These are phyloP conservation scores for Cataglyphis hispanica DNA, from an alignment of 1,140 invertebrate genomes.

Conservation along the genomic window DNA sequence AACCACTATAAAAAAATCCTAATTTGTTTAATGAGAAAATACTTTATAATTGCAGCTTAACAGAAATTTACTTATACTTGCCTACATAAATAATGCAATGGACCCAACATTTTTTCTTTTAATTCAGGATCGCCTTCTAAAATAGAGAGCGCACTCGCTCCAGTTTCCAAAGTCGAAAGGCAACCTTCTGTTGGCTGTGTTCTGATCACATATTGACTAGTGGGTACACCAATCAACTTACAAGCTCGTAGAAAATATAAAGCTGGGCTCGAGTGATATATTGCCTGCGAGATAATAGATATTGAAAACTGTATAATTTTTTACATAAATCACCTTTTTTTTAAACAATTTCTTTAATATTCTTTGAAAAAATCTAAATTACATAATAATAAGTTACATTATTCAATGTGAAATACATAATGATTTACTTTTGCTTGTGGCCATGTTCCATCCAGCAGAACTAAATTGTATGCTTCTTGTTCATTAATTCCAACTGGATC, in stretches of 20 bases:
- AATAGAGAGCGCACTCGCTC: slow-evolving; percentile 92
- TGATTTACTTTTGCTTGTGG: slow-evolving; percentile 92
- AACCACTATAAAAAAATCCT: neutral
- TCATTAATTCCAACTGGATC: slow-evolving; percentile 78
- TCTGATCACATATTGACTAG: slow-evolving; percentile 96
- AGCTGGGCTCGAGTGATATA: slow-evolving; percentile 91
- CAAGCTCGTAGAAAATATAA: slow-evolving; percentile 90
- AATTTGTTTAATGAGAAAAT: neutral
- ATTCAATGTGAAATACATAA: neutral
- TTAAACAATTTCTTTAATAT: neutral
- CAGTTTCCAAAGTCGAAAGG: slow-evolving; percentile 96
- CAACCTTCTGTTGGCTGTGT: slow-evolving; percentile 97
- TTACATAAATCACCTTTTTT: neutral
- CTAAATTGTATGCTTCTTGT: slow-evolving; percentile 90
- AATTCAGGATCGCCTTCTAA: slow-evolving; percentile 91
- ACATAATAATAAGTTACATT: neutral
- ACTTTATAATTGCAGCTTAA: neutral
- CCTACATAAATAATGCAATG: slow-evolving; percentile 93
- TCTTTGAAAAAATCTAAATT: neutral
- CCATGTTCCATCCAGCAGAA: slow-evolving; percentile 98
- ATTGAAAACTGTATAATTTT: neutral
- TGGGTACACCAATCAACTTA: slow-evolving; percentile 90
- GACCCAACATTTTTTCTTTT: slow-evolving; percentile 90
- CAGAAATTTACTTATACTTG: slow-evolving; percentile 73
- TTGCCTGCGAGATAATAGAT: slow-evolving; percentile 85